Evolutionary conservation across 1,140 invertebrate genomes (phyloP), one percentile per base, ranked within the genome.

Genomic region (Orchestia grillus): DNA sequence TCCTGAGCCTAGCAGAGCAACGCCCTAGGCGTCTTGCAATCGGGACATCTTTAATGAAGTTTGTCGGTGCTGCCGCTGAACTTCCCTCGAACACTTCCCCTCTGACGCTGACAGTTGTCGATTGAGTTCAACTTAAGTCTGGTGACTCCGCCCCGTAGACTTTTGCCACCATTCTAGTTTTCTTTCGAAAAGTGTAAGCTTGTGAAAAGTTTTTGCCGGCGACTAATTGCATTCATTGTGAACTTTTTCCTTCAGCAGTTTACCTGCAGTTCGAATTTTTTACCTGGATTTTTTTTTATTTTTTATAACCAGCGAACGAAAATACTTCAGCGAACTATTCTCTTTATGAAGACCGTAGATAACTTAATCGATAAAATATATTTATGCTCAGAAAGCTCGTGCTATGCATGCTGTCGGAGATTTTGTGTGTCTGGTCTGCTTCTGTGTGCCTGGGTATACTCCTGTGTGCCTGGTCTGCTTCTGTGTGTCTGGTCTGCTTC

Each of bases 31-130:
- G 42, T 41, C 92, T 44, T 23, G 43, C 92, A 94, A 94, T 94
- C 92, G 8, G 43, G 44, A 94, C 43, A 94, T 94, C 92, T 94
- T 94, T 94, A 94, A 94, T 94, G 92, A 94, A 94, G 92, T 94
- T 94, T 40, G 92, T 44, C 43, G 92, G 44, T 8, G 92, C 44
- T 19, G 92, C 92, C 44, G 43, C 92, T 44, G 92, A 94, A 94
- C 41, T 94, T 94, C 44, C 92, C 36, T n/a, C 43, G 92, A 77
- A 77, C 62, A 77, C 62, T 77, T 77, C 15, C n/a, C 62, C 28
- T 44, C 40, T 94, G 92, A 42, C 43, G 92, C 92, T 94, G 92
- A 94, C 92, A 94, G 92, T 94, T 47, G 92, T 44, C 92, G 92
- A 94, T 94, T 94, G 44, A 94, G 92, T 94, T 36, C 8, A 94